Conservation (phyloP, 2,797 vertebrate species). For the Threskiornis aethiopicus region DNA sequence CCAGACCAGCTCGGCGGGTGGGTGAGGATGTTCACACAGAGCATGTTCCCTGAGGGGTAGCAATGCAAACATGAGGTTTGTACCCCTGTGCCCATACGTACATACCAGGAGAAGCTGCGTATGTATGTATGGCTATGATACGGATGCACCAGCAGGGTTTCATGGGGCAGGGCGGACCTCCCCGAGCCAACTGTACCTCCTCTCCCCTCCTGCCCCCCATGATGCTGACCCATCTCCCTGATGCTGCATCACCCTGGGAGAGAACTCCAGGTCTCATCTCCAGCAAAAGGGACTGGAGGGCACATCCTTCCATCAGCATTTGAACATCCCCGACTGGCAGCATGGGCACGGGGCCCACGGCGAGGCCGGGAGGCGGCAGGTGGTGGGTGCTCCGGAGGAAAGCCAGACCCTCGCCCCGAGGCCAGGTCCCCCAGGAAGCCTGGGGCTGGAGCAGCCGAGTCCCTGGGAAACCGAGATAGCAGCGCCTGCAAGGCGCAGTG, state of each 20-base stretch:
- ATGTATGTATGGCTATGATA: neutral
- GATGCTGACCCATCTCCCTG: neutral
- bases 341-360: neutral
- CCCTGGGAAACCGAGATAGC: neutral
- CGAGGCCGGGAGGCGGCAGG: neutral
- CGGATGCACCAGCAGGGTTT: neutral
- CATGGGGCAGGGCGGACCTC: neutral
- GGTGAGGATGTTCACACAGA: neutral
- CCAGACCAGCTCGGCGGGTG: neutral
- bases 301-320: neutral
- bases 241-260: neutral
- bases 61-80: neutral
- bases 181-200: neutral
- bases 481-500: neutral
- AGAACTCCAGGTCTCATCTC: neutral
- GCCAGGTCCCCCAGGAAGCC: neutral
- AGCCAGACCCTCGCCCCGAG: neutral
- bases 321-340: neutral
- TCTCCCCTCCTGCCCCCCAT: neutral
- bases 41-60: neutral
- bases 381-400: neutral
- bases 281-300: neutral
- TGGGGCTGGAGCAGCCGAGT: neutral
- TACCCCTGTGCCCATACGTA: neutral
- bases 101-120: neutral